Percentiles rank a stretch among this genome's conserved stretches.
phyloP scores from a whole-genome alignment of 2,888 invertebrate genomes.

The Achlya flavicornis region DNA sequence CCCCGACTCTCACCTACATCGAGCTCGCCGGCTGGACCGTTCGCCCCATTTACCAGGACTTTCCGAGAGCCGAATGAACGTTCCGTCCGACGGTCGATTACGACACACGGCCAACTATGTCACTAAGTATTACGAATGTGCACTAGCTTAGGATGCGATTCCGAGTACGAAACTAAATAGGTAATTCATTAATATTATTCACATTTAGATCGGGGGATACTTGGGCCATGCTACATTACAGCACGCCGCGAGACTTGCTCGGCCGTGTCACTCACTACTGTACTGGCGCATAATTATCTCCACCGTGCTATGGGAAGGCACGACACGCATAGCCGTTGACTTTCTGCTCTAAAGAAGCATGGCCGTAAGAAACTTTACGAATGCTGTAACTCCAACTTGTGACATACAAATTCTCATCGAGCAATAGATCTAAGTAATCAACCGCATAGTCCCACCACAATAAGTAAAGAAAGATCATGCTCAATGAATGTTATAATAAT shows the following conservation, averaged over 20 bases:
- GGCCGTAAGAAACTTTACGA: conserved; percentile 60
- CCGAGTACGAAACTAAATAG: conserved; percentile 49
- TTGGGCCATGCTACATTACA: conserved; percentile 67
- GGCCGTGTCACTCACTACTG: conserved; percentile 22
- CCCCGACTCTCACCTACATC: background rate
- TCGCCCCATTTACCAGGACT: conserved; percentile 25
- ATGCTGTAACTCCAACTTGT: conserved; percentile 62
- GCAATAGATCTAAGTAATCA: conserved; percentile 69
- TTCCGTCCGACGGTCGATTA: conserved; percentile 52
- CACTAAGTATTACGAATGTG: conserved; percentile 48
- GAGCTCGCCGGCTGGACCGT: conserved; percentile 11
- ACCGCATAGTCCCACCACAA: conserved; percentile 76
- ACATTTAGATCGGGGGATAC: conserved; percentile 51
- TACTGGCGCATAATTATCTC: conserved; percentile 1
- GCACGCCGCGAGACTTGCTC: conserved; percentile 46
- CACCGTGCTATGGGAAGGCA: conserved; percentile 4
- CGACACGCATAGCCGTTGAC: conserved; percentile 33
- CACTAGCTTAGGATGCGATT: conserved; percentile 56
- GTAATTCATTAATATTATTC: conserved; percentile 54
- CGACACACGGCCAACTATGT: conserved; percentile 56
- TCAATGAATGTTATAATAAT: conserved; percentile 77
- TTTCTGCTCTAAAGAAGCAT: conserved; percentile 68
- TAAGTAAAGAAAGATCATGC: conserved; percentile 74
- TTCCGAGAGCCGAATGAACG: conserved; percentile 36
- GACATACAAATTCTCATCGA: conserved; percentile 66